Evolutionary conservation across 2,797 vertebrate genomes (phyloP).

Genomic region (Rousettus madagascariensis): DNA sequence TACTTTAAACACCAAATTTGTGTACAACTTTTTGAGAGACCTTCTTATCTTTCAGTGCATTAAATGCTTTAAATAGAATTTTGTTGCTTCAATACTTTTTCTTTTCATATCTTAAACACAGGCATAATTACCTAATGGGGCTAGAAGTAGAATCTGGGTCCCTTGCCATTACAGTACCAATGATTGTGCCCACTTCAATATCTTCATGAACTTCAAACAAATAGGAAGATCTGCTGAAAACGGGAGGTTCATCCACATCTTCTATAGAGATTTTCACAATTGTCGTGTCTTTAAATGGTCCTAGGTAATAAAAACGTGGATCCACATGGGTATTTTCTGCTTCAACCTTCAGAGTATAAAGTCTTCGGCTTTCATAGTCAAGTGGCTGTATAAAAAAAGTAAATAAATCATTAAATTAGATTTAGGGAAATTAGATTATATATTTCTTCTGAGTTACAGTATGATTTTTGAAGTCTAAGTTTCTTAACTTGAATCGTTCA

Average conservation of each 20-base stretch:
- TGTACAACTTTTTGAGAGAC: neutral
- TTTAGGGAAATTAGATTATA: neutral
- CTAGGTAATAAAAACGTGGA: slow-evolving; percentile 91
- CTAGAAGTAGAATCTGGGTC: slow-evolving; percentile 92
- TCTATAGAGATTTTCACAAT: slow-evolving; percentile 92
- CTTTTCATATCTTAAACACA: neutral
- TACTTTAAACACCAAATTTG: neutral
- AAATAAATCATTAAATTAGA: slow-evolving; percentile 12
- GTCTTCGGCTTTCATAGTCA: slow-evolving; percentile 92
- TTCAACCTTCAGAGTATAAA: slow-evolving; percentile 92
- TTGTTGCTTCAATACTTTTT: neutral
- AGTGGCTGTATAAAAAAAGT: slow-evolving; percentile 86
- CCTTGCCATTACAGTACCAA: slow-evolving; percentile 92
- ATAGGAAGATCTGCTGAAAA: slow-evolving; percentile 91
- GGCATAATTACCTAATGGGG: slow-evolving; percentile 88
- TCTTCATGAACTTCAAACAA: slow-evolving; percentile 95
- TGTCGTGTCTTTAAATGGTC: slow-evolving; percentile 93
- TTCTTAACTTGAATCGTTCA: neutral
- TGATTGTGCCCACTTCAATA: slow-evolving; percentile 87
- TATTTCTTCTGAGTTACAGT: neutral
- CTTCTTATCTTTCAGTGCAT: neutral
- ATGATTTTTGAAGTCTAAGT: neutral
- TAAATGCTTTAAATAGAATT: neutral
- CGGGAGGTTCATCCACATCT: slow-evolving; percentile 94
- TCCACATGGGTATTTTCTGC: slow-evolving; percentile 93